Evolutionary conservation across 2,888 invertebrate species (phyloP).

Genomic region (Ennomos erosarius): DNA sequence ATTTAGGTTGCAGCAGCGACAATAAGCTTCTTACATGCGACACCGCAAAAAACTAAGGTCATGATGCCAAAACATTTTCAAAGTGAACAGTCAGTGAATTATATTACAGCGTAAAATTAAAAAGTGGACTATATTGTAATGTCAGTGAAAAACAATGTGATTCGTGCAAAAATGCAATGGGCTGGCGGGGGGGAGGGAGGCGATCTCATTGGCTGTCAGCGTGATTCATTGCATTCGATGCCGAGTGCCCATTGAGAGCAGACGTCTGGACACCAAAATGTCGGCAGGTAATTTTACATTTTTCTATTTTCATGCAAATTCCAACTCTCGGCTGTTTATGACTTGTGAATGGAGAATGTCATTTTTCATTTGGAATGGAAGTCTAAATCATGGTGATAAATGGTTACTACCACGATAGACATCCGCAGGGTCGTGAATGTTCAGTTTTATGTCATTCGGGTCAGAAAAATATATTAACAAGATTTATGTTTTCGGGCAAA

Average conservation of each 20-base stretch:
- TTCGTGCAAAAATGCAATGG: conserved; percentile 74
- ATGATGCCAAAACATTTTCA: conserved; percentile 18
- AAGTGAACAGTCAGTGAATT: conserved; percentile 28
- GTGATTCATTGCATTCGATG: conserved; percentile 58
- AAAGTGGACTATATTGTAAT: conserved; percentile 56
- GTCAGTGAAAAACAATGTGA: conserved; percentile 65
- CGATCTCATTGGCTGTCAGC: conserved; percentile 55
- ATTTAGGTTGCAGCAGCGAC: conserved; percentile 15
- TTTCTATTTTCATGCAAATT: conserved; percentile 28
- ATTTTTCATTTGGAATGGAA: conserved; percentile 28
- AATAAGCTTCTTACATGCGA: not conserved
- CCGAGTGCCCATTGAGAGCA: conserved; percentile 52
- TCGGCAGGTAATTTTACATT: conserved; percentile 71
- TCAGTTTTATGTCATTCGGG: conserved; percentile 23
- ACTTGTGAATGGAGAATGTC: conserved; percentile 19
- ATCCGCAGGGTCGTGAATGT: conserved; percentile 20
- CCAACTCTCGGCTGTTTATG: conserved; percentile 13
- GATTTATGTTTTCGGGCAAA: conserved; percentile 2
- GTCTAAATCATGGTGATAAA: conserved; percentile 27
- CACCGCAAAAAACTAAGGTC: conserved; percentile 5
- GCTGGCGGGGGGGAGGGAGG: conserved; percentile 66
- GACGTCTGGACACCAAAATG: conserved; percentile 63
- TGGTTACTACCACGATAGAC: conserved; percentile 28
- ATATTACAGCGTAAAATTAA: conserved; percentile 29
- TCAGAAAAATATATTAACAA: conserved; percentile 8